Percentiles rank a stretch among this genome's conserved stretches.
phyloP scores from a whole-genome alignment of 2,888 invertebrate species.

The Atethmia centrago region DNA sequence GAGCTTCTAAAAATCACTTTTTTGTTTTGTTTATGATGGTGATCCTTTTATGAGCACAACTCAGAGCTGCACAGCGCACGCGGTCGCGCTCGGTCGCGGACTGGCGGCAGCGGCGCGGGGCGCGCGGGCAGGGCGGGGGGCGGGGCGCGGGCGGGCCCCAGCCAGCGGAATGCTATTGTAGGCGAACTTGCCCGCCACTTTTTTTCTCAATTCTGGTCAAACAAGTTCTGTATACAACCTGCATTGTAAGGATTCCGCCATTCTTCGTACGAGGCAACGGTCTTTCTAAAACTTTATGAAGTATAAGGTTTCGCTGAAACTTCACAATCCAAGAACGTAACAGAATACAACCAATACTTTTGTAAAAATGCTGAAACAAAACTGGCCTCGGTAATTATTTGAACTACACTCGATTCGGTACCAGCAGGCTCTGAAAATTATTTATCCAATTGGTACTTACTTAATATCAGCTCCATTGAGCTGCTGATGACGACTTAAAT shows the following conservation, averaged over 20 bases:
- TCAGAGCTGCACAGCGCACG: slow-evolving; percentile 74
- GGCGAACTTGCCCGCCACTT: slow-evolving; percentile 90
- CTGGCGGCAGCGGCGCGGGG: slow-evolving; percentile 75
- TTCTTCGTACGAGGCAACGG: slow-evolving; percentile 86
- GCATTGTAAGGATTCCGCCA: slow-evolving; percentile 90
- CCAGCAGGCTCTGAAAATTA: not conserved
- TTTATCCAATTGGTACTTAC: not conserved
- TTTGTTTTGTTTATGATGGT: slow-evolving; percentile 77
- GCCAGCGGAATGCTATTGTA: slow-evolving; percentile 88
- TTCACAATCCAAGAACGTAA: slow-evolving; percentile 44
- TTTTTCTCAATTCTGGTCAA: slow-evolving; percentile 89
- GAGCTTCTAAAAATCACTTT: slow-evolving; percentile 65
- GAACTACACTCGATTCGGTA: not conserved
- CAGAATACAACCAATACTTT: not conserved
- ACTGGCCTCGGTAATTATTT: not conserved
- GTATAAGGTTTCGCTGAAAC: slow-evolving; percentile 76
- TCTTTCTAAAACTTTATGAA: slow-evolving; percentile 81
- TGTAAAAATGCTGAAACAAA: not conserved
- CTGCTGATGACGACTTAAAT: not conserved
- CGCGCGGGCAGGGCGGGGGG: slow-evolving; percentile 78
- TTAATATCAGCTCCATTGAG: not conserved
- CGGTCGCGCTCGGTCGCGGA: slow-evolving; percentile 84
- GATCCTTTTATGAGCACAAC: slow-evolving; percentile 74
- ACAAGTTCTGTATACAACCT: slow-evolving; percentile 90
- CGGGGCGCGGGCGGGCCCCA: slow-evolving; percentile 82